Base-by-base conservation (phyloP, 2,797 vertebrate genomes). In the Lacerta viridis region DNA sequence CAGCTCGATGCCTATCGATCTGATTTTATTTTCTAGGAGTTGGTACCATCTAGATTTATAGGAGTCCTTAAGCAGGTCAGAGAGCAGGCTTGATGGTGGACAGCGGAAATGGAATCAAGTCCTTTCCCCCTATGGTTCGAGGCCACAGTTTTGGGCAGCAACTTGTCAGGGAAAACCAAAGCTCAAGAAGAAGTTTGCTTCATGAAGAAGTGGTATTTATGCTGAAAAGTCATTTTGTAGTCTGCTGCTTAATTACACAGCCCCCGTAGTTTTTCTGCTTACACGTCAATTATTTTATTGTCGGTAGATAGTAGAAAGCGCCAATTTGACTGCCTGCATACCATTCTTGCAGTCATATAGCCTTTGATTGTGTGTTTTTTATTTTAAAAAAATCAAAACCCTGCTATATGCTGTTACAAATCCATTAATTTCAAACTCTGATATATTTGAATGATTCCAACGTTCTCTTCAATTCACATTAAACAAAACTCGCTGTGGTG, bases 231-330 rank as follows among this genome's bases (percentile, higher is more conserved):
- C 29, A 55, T 84, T 74, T 33, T 84, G 17, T 50, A 15, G 29
- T 50, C 23, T 3, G 15, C 64, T 50, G 15, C n/a, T 84, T 84
- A 20, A 71, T 46, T 83, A n/a, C 68, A 43, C 25, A n/a, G n/a
- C 43, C 29, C 68, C 43, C 25, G 29, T 46, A 46, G n/a, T 33
- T n/a, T 36, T 84, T 84, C 68, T 72, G 43, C 82, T 84, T 84
- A 72, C 3, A 72, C 3, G 15, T 84, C 41, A 71, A 69, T 72
- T 84, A 84, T 84, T 55, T 43, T 84, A 59, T 84, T 84, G 43
- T 74, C n/a, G 23, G 66, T 55, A 55, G 69, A 72, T n/a, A 55
- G 20, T 33, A 25, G 18, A 36, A 84, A 36, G 2, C 11, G 10
- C 69, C n/a, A 55, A 1, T 74, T 27, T 84, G 68, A n/a, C n/a